Evolutionary conservation across 2,113 vertebrate species (phyloP).

Genomic region (Narcine bancroftii): DNA sequence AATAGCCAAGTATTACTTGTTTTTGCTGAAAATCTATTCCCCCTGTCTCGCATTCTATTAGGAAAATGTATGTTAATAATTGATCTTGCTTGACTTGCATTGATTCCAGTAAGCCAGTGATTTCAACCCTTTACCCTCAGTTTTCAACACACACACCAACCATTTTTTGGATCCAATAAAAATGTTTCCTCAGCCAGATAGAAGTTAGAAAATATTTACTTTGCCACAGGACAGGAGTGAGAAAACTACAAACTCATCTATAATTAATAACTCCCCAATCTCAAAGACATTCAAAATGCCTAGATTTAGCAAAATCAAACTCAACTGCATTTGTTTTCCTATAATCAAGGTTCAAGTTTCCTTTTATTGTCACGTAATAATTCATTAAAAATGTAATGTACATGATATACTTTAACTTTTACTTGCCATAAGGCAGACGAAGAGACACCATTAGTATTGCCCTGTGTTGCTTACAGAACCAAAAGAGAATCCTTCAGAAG

Average conservation of each 20-base stretch:
- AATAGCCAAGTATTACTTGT: not conserved
- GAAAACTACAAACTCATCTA: not conserved
- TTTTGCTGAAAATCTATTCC: not conserved
- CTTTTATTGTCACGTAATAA: no score
- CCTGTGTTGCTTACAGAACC: no score
- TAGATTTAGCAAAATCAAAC: not conserved
- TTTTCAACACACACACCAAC: not conserved
- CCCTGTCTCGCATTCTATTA: not conserved
- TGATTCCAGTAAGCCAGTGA: not conserved
- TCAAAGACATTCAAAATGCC: not conserved
- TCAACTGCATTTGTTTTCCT: not conserved
- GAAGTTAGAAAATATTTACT: conserved; percentile 17
- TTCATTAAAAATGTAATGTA: no score
- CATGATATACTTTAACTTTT: no score
- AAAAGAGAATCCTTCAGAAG: no score
- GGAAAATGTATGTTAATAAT: not conserved
- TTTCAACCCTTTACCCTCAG: not conserved
- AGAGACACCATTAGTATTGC: no score
- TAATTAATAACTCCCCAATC: not conserved
- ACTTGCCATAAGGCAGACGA: no score
- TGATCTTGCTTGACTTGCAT: not conserved
- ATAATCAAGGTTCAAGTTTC: no score
- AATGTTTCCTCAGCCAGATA: not conserved
- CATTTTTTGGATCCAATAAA: not conserved
- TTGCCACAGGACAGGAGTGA: not conserved